Percentiles rank a stretch among this genome's conserved stretches.
phyloP scores from a whole-genome alignment of 2,113 vertebrate species.

The Tychaedon coryphoeus region DNA sequence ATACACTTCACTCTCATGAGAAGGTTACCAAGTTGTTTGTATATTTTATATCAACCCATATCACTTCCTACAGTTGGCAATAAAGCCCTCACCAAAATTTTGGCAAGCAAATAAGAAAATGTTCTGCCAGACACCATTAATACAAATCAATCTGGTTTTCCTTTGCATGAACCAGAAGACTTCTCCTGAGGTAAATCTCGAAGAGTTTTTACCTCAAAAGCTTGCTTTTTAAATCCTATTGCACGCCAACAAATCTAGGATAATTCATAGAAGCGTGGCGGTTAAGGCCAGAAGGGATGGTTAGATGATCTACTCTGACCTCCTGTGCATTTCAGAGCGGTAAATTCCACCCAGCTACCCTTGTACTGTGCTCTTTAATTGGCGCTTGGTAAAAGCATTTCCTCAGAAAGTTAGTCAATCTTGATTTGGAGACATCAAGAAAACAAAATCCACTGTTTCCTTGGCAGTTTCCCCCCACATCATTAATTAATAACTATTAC shows the following conservation, averaged over 20 bases:
- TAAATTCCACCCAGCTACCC: not conserved
- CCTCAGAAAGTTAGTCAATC: not conserved
- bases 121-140: slow-evolving; percentile 60
- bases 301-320: not conserved
- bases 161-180: slow-evolving; percentile 40
- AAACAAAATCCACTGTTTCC: not conserved
- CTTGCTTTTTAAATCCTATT: not conserved
- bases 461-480: not conserved
- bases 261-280: not conserved
- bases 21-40: slow-evolving; percentile 23
- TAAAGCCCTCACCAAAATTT: slow-evolving; percentile 64
- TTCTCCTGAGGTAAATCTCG: slow-evolving; percentile 50
- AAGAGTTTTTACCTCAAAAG: slow-evolving; percentile 33
- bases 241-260: not conserved
- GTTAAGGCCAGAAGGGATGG: not conserved
- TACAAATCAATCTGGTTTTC: slow-evolving; percentile 43
- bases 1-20: slow-evolving; percentile 36
- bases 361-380: not conserved
- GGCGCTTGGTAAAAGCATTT: not conserved
- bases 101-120: slow-evolving; percentile 52
- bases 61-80: slow-evolving; percentile 61
- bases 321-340: not conserved
- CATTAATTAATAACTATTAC: not conserved
- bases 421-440: not conserved
- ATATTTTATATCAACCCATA: slow-evolving; percentile 55